A percentile compares a stretch with the other conserved stretches of the same genome.
Evolutionary conservation across 2,797 vertebrate genomes (phyloP).

Genomic region (Zalophus californianus): DNA sequence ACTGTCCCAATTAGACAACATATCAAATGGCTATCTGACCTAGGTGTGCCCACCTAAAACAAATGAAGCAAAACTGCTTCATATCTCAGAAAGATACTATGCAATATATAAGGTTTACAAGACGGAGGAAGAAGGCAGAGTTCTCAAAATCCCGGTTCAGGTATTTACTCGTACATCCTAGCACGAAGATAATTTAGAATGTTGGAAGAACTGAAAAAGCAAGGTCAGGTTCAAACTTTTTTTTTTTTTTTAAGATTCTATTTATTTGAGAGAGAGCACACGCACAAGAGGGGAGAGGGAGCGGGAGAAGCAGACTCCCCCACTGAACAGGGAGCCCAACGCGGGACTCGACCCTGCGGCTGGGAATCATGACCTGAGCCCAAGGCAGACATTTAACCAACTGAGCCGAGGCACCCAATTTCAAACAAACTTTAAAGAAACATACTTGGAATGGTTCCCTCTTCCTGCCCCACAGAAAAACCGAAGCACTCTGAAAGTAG

Average conservation of each 20-base stretch:
- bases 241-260: too few species aligned
- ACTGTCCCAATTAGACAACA: rapidly evolving
- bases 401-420: neutral
- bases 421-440: neutral
- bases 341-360: too few species aligned
- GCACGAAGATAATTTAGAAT: neutral
- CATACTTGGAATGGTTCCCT: neutral
- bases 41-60: neutral
- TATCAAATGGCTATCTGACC: rapidly evolving
- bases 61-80: neutral
- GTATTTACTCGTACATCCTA: neutral
- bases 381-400: too few species aligned
- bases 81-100: neutral
- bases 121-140: neutral
- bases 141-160: neutral
- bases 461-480: neutral
- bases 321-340: too few species aligned
- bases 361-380: too few species aligned
- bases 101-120: neutral
- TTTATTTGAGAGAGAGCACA: too few species aligned
- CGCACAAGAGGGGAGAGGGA: too few species aligned
- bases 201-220: neutral
- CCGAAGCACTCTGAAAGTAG: neutral
- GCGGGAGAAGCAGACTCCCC: too few species aligned
- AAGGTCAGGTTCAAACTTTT: neutral